Conservation (phyloP, 2,113 vertebrate genomes). For the Orycteropus afer region DNA sequence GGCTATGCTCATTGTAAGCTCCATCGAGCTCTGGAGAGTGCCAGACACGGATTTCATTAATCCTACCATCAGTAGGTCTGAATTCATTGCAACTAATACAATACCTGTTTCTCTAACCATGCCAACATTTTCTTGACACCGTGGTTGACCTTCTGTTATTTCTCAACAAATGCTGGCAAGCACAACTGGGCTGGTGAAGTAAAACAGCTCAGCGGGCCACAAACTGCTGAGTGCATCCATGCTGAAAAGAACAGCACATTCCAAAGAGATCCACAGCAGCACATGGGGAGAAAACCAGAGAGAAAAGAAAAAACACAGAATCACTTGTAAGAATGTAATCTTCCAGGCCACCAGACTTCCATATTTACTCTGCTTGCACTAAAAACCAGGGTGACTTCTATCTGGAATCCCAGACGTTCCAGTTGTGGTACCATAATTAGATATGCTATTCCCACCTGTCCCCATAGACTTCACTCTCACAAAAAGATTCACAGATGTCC, state of each 20-base stretch:
- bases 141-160: conserved; percentile 83
- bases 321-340: background rate
- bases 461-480: background rate
- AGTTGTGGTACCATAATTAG: background rate
- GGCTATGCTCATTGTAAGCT: conserved; percentile 73
- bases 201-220: conserved; percentile 81
- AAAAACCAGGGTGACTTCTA: background rate
- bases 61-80: conserved; percentile 84
- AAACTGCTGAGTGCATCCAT: conserved; percentile 81
- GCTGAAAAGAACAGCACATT: conserved; percentile 82
- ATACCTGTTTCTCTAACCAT: conserved; percentile 82
- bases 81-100: conserved; percentile 84
- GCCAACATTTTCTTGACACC: conserved; percentile 84
- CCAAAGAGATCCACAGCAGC: conserved; percentile 36
- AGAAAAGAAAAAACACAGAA: conserved; percentile 22
- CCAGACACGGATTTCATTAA: conserved; percentile 84
- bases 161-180: conserved; percentile 85
- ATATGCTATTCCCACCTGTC: background rate
- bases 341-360: background rate
- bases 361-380: background rate
- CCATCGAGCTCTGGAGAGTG: conserved; percentile 53
- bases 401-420: background rate
- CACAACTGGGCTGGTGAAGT: conserved; percentile 63
- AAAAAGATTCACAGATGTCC: conserved; percentile 30
- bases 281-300: conserved; percentile 53